Evolutionary conservation across 1,140 invertebrate species (phyloP).

Genomic region (Drosophila bocki): DNA sequence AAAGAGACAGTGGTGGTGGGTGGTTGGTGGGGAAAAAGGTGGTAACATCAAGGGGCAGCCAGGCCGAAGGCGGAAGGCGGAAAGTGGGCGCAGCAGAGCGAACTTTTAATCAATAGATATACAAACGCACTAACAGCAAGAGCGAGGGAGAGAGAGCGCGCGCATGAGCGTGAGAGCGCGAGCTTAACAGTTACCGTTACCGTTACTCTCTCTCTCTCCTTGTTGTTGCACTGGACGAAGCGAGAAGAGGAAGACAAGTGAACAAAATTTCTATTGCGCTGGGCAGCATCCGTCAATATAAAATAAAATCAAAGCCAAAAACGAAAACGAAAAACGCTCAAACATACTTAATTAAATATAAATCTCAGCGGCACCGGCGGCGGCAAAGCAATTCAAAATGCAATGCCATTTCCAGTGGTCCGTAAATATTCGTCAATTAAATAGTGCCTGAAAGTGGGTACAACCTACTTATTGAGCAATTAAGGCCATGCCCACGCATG

Average conservation of each 20-base stretch:
- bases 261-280: conserved; percentile 79
- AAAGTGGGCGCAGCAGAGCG: conserved; percentile 60
- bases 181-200: conserved; percentile 50
- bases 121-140: conserved; percentile 50
- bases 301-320: conserved; percentile 11
- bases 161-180: conserved; percentile 29
- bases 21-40: conserved; percentile 7
- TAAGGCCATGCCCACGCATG: conserved; percentile 62
- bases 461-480: conserved; percentile 74
- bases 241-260: conserved; percentile 72
- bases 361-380: background rate
- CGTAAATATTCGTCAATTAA: conserved; percentile 62
- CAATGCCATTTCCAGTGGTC: conserved; percentile 14
- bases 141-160: conserved; percentile 15
- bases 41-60: background rate
- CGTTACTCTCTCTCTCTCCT: conserved; percentile 34
- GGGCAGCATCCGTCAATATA: conserved; percentile 70
- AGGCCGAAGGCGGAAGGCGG: conserved; percentile 16
- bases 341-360: background rate
- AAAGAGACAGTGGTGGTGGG: conserved; percentile 9
- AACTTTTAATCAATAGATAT: conserved; percentile 81
- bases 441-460: conserved; percentile 47
- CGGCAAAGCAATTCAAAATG: conserved; percentile 14
- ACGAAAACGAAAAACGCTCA: conserved; percentile 8
- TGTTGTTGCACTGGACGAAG: conserved; percentile 41